Percentiles rank a stretch among this genome's conserved stretches.
phyloP scores from a whole-genome alignment of 37 sponge, comb jelly and placozoan genomes.

The Petrosia ficiformis region DNA sequence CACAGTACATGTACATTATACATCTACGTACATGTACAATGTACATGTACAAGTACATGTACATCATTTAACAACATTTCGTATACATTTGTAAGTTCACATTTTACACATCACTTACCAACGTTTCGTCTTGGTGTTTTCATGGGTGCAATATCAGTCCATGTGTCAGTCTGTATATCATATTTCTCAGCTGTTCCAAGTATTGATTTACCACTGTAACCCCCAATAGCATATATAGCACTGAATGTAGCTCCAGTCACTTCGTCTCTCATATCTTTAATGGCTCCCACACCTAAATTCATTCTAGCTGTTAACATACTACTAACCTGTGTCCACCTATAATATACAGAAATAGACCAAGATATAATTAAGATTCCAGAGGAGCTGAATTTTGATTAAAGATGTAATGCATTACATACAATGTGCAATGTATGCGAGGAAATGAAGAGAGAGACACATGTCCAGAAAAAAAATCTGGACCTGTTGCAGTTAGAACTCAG shows the following conservation, averaged over 20 bases:
- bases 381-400: no score
- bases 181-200: slow-evolving; percentile 86
- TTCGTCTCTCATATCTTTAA: slow-evolving; percentile 78
- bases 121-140: slow-evolving; percentile 85
- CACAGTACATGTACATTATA: no score
- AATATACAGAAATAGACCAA: no score
- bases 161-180: slow-evolving; percentile 72
- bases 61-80: neutral
- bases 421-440: neutral
- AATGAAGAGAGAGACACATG: slow-evolving; percentile 1
- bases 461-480: no score
- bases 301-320: slow-evolving; percentile 82
- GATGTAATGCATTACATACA: neutral
- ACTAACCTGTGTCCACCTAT: slow-evolving; percentile 76
- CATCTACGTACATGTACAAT: no score
- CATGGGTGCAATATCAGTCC: slow-evolving; percentile 85
- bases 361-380: neutral
- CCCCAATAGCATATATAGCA: slow-evolving; percentile 80
- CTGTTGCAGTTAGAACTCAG: no score
- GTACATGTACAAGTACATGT: neutral
- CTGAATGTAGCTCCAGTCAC: slow-evolving; percentile 79
- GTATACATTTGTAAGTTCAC: neutral
- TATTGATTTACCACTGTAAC: slow-evolving; percentile 85
- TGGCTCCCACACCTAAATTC: slow-evolving; percentile 88
- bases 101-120: slow-evolving; percentile 26